Evolutionary conservation across 2,797 vertebrate species (phyloP).

Genomic region (Coilia nasus): DNA sequence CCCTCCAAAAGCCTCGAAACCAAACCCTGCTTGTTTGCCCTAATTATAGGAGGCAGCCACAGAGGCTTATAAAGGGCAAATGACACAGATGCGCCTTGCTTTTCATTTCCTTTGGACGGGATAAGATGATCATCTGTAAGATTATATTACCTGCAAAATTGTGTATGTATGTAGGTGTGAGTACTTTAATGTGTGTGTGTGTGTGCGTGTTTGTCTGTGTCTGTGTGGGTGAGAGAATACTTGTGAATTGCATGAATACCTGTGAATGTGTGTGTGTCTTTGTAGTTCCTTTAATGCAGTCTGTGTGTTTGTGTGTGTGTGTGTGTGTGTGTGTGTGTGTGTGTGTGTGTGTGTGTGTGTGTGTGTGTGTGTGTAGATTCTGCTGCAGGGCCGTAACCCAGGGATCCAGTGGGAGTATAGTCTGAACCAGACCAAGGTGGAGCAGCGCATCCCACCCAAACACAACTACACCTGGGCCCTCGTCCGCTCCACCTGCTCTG

Average conservation of each 20-base stretch:
- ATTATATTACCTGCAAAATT: conserved; percentile 14
- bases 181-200: too few relatives aligned
- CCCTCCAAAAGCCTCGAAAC: background rate
- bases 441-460: conserved; percentile 67
- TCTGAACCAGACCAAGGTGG: conserved; percentile 64
- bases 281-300: background rate
- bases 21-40: background rate
- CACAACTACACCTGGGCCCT: conserved; percentile 85
- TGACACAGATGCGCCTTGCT: background rate
- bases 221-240: too few relatives aligned
- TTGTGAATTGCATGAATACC: background rate
- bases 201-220: too few relatives aligned
- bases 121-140: background rate
- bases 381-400: conserved; percentile 86
- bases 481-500: conserved; percentile 81
- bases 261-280: background rate
- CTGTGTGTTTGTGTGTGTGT: background rate
- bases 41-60: background rate
- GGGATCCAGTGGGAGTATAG: conserved; percentile 88
- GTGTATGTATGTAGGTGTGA: too few relatives aligned
- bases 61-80: background rate
- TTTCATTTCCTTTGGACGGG: background rate
- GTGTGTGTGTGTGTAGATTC: conserved; percentile 70
- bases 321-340: background rate
- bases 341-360: background rate